Conservation (phyloP, 2,888 invertebrate genomes). For the Limulus polyphemus region DNA sequence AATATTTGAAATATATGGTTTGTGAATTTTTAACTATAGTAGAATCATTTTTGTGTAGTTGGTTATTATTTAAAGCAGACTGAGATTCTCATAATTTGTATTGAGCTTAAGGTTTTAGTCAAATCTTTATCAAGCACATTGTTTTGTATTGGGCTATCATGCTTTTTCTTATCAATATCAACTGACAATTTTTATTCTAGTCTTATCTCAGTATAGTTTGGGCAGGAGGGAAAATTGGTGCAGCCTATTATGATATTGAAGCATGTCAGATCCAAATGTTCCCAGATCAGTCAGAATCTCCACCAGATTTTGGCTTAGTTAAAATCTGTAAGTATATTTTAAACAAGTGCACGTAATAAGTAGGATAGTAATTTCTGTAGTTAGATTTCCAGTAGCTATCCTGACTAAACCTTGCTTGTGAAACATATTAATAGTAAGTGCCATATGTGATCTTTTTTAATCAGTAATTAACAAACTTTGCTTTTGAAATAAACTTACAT, state of each 20-base stretch:
- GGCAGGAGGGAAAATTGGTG: conserved; percentile 54
- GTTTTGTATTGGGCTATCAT: no score
- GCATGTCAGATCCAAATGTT: conserved; percentile 53
- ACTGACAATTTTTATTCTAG: conserved; percentile 33
- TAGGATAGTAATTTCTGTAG: neutral
- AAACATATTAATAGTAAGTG: neutral
- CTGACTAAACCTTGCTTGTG: neutral
- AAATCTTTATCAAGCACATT: no score
- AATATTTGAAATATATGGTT: no score
- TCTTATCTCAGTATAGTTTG: conserved; percentile 52
- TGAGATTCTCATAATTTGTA: no score
- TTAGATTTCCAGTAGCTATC: neutral
- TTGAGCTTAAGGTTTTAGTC: no score
- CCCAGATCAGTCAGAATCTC: conserved; percentile 53
- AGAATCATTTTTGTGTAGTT: no score
- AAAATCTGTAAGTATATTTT: conserved; percentile 33
- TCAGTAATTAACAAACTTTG: conserved; percentile 1
- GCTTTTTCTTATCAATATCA: no score
- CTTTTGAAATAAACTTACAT: conserved; percentile 1
- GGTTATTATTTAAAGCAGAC: no score
- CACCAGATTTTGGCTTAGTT: conserved; percentile 49
- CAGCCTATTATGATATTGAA: conserved; percentile 54
- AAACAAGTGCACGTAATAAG: neutral
- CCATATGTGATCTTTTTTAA: neutral
- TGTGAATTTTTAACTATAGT: no score